Percentiles rank a stretch among this genome's conserved stretches.
Evolutionary conservation across 2,888 invertebrate species (phyloP).

Genomic region (Drosophila multiciliata): DNA sequence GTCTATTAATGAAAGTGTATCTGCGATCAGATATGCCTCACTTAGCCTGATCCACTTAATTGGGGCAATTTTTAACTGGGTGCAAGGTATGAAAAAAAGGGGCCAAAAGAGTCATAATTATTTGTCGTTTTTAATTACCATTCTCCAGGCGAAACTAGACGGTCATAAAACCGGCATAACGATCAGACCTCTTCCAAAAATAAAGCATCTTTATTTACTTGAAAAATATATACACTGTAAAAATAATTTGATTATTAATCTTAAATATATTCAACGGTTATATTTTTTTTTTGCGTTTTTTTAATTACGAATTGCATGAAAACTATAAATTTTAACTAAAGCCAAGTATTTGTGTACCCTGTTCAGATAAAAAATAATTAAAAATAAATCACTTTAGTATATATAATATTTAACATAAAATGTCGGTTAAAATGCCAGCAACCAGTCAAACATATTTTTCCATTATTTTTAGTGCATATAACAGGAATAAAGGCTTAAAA

Average conservation of each 20-base stretch:
- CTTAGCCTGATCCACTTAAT: not conserved
- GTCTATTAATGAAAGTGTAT: not conserved
- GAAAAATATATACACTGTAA: not conserved
- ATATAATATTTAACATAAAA: too few species aligned
- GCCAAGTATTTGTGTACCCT: not conserved
- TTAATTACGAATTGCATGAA: not conserved
- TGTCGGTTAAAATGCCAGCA: not conserved
- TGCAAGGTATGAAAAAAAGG: not conserved
- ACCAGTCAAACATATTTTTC: not conserved
- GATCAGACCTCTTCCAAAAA: not conserved
- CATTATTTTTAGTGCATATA: too few species aligned
- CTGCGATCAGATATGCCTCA: not conserved
- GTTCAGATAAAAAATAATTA: too few species aligned
- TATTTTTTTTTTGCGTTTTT: not conserved
- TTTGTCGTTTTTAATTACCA: conserved; percentile 41
- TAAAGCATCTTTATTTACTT: not conserved
- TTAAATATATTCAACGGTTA: not conserved
- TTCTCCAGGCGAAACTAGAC: conserved; percentile 12
- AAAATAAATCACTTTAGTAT: too few species aligned
- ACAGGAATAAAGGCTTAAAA: too few species aligned
- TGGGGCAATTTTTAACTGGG: not conserved
- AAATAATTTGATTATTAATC: not conserved
- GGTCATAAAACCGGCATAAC: not conserved
- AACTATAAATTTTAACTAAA: too few species aligned
- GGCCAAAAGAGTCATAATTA: conserved; percentile 37